These are phyloP conservation scores for Phania funesta DNA, from an alignment of 2,888 invertebrate genomes.

Conservation along the genomic window DNA sequence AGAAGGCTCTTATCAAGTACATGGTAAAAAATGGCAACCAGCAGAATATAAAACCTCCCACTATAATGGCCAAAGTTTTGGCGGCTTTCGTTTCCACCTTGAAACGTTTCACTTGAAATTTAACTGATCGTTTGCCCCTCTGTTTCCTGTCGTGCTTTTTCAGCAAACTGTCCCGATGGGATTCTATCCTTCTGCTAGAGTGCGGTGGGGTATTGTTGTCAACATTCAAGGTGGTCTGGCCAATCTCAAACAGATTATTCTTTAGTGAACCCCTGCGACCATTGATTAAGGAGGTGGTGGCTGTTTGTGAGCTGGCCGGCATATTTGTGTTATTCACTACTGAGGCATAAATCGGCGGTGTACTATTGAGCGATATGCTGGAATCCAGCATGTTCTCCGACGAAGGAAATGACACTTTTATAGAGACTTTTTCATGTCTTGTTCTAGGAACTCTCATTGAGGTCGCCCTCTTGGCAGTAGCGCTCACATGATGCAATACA, in stretches of 20 bases:
- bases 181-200: conserved; percentile 2
- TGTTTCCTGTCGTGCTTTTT: conserved; percentile 81
- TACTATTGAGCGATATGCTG: conserved; percentile 70
- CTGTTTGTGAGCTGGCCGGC: conserved; percentile 58
- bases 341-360: conserved; percentile 74
- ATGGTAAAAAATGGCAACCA: conserved; percentile 99
- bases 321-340: conserved; percentile 70
- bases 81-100: conserved; percentile 98
- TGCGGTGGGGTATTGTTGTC: not conserved
- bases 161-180: conserved; percentile 31
- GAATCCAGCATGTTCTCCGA: conserved; percentile 84
- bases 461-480: conserved; percentile 80
- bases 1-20: conserved; percentile 94
- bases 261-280: conserved; percentile 76
- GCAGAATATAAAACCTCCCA: conserved; percentile 97
- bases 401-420: conserved; percentile 91
- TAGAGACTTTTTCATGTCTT: conserved; percentile 89
- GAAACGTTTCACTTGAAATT: conserved; percentile 94
- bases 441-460: conserved; percentile 83
- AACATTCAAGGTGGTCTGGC: conserved; percentile 77
- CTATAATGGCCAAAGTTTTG: conserved; percentile 97
- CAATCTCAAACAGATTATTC: conserved; percentile 77
- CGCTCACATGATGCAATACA: conserved; percentile 71
- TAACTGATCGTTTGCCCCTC: conserved; percentile 93
- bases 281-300: conserved; percentile 72